Evolutionary conservation across 2,888 invertebrate genomes (phyloP), one percentile per base, ranked within the genome.

Genomic region (Alcis repandata): DNA sequence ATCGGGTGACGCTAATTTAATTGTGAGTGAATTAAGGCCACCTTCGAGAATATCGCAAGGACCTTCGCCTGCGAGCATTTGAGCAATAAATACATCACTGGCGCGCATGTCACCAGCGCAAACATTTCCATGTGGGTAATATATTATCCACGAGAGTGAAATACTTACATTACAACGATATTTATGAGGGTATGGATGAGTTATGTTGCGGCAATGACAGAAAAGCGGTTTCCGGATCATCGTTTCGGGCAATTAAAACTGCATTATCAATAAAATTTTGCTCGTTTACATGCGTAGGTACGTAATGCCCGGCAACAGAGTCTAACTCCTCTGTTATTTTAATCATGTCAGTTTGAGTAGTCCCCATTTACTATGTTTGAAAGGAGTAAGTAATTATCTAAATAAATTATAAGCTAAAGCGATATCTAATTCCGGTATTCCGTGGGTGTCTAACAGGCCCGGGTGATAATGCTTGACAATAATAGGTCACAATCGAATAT

Each of bases 1-100:
- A 85, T 86, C 82, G 82, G 82, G 84, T 86, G 86, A 87, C 87
- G 81, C 78, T 87, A 87, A 88, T 88, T 89, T 87, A 86, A 89
- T 88, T 88, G 84, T 85, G 82, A 86, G 80, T 83, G 83, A 85
- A 89, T 89, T 87, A 86, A 80, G 86, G 83, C 78, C 84, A 83
- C 83, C 86, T 86, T 80, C 73, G 83, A 84, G 85, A 82, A 83
- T 84, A 82, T 79, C 79, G 80, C 79, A 79, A 78, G 56, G 75
- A 74, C 77, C 70, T 78, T 79, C 79, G 74, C 69, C 74, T 71
- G 79, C 20, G 59, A 62, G 49, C 54, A 56, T 60, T 57, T 40
- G 77, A 82, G 84, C 82, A 84, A 88, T 88, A 89, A 87, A 89
- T 88, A 88, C 79, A 80, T 85, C 85, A 85, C 82, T 79, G 75